Evolutionary conservation across 2,888 invertebrate species (phyloP).

Genomic region (Neoscelio sp.): DNA sequence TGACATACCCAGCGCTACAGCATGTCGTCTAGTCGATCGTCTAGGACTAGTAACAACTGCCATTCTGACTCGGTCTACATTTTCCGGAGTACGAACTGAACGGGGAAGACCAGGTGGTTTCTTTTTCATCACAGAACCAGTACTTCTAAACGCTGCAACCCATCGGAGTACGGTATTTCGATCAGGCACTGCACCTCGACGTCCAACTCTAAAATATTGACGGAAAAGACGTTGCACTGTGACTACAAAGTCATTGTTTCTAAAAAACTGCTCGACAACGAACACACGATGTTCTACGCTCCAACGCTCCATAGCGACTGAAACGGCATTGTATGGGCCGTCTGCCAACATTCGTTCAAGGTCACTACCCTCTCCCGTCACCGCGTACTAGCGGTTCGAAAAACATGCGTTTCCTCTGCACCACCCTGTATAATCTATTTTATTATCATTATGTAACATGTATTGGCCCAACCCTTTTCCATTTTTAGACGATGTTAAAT

Average conservation of each 20-base stretch:
- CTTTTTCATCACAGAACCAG: too few relatives aligned
- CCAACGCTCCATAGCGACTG: neutral
- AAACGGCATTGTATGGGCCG: neutral
- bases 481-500: too few relatives aligned
- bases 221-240: neutral
- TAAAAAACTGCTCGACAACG: neutral
- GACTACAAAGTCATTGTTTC: neutral
- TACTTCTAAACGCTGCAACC: too few relatives aligned
- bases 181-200: too few relatives aligned
- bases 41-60: neutral
- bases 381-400: neutral
- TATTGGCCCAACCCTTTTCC: too few relatives aligned
- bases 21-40: neutral
- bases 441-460: too few relatives aligned
- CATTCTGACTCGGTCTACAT: too few relatives aligned
- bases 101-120: neutral
- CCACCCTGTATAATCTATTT: neutral
- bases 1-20: neutral
- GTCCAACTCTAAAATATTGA: too few relatives aligned
- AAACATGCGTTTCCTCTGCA: neutral
- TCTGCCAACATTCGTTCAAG: neutral
- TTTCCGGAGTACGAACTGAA: neutral
- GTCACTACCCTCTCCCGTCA: neutral
- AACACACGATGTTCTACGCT: neutral
- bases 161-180: too few relatives aligned